Base-by-base conservation (phyloP, 2,888 invertebrate species). In the Daptonema setosum region DNA sequence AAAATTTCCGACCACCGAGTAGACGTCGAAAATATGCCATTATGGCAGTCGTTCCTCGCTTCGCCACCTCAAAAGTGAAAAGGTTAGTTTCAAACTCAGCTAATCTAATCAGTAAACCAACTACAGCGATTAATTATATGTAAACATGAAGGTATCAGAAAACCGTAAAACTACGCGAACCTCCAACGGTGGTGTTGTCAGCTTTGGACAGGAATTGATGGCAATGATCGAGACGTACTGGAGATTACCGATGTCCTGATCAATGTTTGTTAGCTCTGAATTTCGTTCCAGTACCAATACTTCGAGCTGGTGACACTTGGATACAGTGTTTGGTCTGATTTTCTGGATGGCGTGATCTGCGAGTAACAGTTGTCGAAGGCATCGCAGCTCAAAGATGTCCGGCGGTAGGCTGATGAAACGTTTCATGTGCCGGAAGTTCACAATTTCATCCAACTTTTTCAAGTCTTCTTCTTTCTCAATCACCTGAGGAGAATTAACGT, bases 21-120 rank as follows among this genome's bases (percentile, higher is more conserved):
- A 72, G 62, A 20, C 71, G 63, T 53, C 65, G 65, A 53, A 72
- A 60, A 62, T 70, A 72, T 3, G 70, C 69, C 58, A 67, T 64
- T 0, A 68, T 62, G 1, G 67, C 63, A 41, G 57, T 29, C 54
- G 66, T 66, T 2, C 72, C 72, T 28, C 69, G 64, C 20, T 20
- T 20, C 8, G 30, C 50, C 3, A 50, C 50, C 28, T 41, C 41
- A 41, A n/a, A n/a, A n/a, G n/a, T n/a, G n/a, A n/a, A n/a, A n/a
- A n/a, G n/a, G n/a, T n/a, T n/a, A n/a, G n/a, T n/a, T n/a, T n/a
- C n/a, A n/a, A n/a, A n/a, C n/a, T n/a, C n/a, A n/a, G n/a, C n/a
- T n/a, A n/a, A n/a, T n/a, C n/a, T n/a, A n/a, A n/a, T n/a, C n/a
- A n/a, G n/a, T n/a, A n/a, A n/a, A n/a, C n/a, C n/a, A n/a, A n/a